Evolutionary conservation across 2,797 vertebrate genomes (phyloP).

Genomic region (Squalus acanthias): DNA sequence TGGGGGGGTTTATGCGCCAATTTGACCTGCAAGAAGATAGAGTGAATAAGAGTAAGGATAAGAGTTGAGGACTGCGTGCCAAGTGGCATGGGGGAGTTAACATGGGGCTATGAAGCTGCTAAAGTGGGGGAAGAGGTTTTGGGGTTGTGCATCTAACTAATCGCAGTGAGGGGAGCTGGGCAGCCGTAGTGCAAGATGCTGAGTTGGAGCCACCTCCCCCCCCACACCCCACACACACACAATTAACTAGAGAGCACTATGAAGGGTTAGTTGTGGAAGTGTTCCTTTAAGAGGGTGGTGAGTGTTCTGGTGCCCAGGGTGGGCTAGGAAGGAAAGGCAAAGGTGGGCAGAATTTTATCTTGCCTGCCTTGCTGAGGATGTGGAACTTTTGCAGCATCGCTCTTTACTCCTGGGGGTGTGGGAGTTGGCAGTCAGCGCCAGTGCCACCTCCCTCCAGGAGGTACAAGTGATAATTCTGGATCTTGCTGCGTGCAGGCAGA

Average conservation of each 20-base stretch:
- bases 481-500: not conserved
- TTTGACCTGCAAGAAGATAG: not conserved
- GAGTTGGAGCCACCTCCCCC: not conserved
- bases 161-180: not conserved
- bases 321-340: not conserved
- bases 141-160: not conserved
- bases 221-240: not conserved
- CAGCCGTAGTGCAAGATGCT: not conserved
- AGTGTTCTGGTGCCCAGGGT: not conserved
- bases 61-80: not conserved
- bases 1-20: not conserved
- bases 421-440: not conserved
- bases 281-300: not conserved
- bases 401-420: not conserved
- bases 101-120: not conserved
- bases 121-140: not conserved
- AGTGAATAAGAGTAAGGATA: not conserved
- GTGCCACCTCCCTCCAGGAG: not conserved
- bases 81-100: not conserved
- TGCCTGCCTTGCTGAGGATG: not conserved
- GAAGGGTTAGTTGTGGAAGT: not conserved
- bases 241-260: not conserved
- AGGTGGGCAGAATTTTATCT: not conserved
- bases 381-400: not conserved
- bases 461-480: not conserved